A percentile compares a stretch with the other conserved stretches of the same genome.
These are phyloP conservation scores for Allophyes oxyacanthae DNA, from an alignment of 2,888 invertebrate genomes.

Conservation along the genomic window DNA sequence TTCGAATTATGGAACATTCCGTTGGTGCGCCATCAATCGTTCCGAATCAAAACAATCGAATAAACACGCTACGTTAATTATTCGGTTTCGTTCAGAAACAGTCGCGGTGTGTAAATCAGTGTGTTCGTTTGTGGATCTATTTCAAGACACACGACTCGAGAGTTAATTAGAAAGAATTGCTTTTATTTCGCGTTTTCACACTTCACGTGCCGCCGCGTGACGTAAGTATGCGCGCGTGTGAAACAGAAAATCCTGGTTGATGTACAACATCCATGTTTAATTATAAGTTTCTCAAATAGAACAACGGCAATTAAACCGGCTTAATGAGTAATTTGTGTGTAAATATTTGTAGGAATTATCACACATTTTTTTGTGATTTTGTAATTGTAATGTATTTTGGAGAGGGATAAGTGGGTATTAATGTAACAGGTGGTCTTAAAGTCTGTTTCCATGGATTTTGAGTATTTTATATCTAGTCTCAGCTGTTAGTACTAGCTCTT, in stretches of 20 bases:
- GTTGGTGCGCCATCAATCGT: constrained; percentile 73
- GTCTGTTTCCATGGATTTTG: constrained; percentile 17
- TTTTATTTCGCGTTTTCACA: constrained; percentile 88
- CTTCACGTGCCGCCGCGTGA: constrained; percentile 77
- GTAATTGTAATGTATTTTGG: constrained; percentile 38
- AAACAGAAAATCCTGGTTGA: constrained; percentile 77
- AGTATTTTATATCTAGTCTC: constrained; percentile 23
- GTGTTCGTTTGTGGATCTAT: constrained; percentile 77
- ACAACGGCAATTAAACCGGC: constrained; percentile 64
- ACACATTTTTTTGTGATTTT: constrained; percentile 36
- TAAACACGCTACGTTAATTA: constrained; percentile 85
- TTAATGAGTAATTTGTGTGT: constrained; percentile 55
- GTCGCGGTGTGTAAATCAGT: constrained; percentile 84
- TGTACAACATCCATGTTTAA: constrained; percentile 70
- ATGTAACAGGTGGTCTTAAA: constrained; percentile 45
- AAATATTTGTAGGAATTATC: constrained; percentile 50
- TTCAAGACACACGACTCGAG: constrained; percentile 74
- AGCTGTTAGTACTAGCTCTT: constrained; percentile 28
- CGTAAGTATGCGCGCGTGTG: constrained; percentile 70
- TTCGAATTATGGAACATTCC: constrained; percentile 59
- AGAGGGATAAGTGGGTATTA: constrained; percentile 38
- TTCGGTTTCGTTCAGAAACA: constrained; percentile 81
- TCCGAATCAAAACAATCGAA: constrained; percentile 86
- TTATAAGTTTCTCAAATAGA: constrained; percentile 68
- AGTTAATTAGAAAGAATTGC: constrained; percentile 89